A percentile compares a stretch with the other conserved stretches of the same genome.
These are phyloP conservation scores for Tipula helvola DNA, from an alignment of 2,888 invertebrate genomes.

Conservation along the genomic window DNA sequence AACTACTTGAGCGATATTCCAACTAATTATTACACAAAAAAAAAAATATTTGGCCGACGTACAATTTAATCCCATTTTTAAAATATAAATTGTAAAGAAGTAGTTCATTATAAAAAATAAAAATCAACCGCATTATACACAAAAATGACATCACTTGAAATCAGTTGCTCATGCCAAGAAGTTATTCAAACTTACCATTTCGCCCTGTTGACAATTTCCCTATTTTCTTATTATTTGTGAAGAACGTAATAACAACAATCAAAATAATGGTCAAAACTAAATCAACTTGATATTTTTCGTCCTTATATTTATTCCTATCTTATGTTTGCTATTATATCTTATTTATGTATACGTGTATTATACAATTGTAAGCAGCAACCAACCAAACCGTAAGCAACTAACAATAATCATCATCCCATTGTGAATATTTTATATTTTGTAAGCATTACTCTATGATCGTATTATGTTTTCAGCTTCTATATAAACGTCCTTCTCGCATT, in stretches of 20 bases:
- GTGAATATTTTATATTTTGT: neutral
- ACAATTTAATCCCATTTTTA: too few relatives aligned
- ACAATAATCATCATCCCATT: neutral
- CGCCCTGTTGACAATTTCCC: neutral
- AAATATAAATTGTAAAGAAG: neutral
- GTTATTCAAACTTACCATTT: neutral
- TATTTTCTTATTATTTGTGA: neutral
- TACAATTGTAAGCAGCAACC: neutral
- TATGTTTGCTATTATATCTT: neutral
- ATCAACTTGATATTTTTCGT: neutral
- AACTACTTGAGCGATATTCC: too few relatives aligned
- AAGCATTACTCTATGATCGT: neutral
- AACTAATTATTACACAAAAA: too few relatives aligned
- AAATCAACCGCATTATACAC: neutral
- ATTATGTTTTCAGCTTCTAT: neutral
- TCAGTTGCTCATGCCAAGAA: neutral
- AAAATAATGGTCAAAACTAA: neutral
- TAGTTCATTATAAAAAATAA: neutral
- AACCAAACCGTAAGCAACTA: neutral
- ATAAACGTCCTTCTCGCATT: neutral
- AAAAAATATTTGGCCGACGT: too few relatives aligned
- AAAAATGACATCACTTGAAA: neutral
- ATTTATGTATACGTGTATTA: neutral
- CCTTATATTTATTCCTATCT: neutral
- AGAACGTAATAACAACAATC: neutral